Percentiles rank a stretch among this genome's conserved stretches.
phyloP scores from a whole-genome alignment of 2,797 vertebrate genomes.

The Bufotes viridis region DNA sequence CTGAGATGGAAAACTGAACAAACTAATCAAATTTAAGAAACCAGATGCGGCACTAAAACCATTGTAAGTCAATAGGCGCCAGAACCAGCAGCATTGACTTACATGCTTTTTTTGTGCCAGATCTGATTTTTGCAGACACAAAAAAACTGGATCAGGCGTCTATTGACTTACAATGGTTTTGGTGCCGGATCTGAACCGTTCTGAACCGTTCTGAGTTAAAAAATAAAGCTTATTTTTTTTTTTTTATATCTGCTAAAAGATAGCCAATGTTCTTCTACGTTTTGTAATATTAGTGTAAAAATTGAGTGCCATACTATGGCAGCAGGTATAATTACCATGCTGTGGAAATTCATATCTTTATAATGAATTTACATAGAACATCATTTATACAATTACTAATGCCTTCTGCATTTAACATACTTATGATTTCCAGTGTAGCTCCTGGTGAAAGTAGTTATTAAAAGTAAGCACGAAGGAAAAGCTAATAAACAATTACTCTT shows the following conservation, averaged over 20 bases:
- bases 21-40: too few species aligned
- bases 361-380: slow-evolving; percentile 45
- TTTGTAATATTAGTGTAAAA: background rate
- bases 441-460: slow-evolving; percentile 72
- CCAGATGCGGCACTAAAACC: too few species aligned
- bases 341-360: slow-evolving; percentile 26
- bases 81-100: too few species aligned
- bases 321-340: slow-evolving; percentile 9
- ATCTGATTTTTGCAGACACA: too few species aligned
- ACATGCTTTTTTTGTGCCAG: too few species aligned
- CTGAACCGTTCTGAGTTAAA: background rate
- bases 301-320: background rate
- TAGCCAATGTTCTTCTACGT: background rate
- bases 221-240: background rate
- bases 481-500: slow-evolving; percentile 43
- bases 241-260: background rate
- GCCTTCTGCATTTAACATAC: slow-evolving; percentile 40
- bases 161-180: too few species aligned
- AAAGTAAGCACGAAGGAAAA: slow-evolving; percentile 66
- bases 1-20: too few species aligned
- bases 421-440: slow-evolving; percentile 53
- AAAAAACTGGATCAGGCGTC: too few species aligned
- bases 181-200: too few species aligned
- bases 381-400: slow-evolving; percentile 56
- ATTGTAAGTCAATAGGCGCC: too few species aligned